A percentile compares a stretch with the other conserved stretches of the same genome.
These are phyloP conservation scores for Empis livida DNA, from an alignment of 2,888 invertebrate species.

Conservation along the genomic window DNA sequence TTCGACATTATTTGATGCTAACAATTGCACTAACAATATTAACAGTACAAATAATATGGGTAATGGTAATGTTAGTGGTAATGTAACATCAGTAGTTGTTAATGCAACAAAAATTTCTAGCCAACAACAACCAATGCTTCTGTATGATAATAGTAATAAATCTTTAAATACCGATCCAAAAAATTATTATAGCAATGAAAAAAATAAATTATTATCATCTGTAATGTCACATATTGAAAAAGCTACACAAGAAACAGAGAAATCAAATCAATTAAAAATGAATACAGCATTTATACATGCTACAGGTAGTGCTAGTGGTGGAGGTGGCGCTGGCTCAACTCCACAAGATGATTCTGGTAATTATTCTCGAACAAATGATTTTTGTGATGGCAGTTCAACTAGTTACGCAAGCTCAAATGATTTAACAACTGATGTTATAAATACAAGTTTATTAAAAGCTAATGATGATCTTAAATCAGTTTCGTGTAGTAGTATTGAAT, in stretches of 20 bases:
- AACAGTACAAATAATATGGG: neutral
- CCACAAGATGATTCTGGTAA: conserved; percentile 31
- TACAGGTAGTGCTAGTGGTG: neutral
- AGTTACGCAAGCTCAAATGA: conserved; percentile 26
- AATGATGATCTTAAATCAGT: conserved; percentile 21
- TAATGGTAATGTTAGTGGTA: neutral
- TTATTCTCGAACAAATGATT: conserved; percentile 25
- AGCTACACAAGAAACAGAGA: conserved; percentile 20
- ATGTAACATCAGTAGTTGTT: conserved; percentile 4
- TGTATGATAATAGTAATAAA: conserved; percentile 5
- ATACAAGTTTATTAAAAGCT: conserved; percentile 15
- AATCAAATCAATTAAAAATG: conserved; percentile 16
- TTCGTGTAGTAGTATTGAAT: conserved; percentile 23
- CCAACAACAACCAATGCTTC: neutral
- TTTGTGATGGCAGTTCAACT: conserved; percentile 20
- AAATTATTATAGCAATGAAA: conserved; percentile 14
- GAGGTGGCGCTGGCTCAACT: neutral
- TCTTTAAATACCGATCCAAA: conserved; percentile 14
- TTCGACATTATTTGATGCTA: neutral
- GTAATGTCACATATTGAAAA: conserved; percentile 25
- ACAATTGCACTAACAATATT: neutral
- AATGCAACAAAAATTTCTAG: neutral
- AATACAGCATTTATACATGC: neutral
- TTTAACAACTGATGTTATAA: conserved; percentile 20
- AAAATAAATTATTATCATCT: conserved; percentile 20